Percentiles rank a stretch among this genome's conserved stretches.
Evolutionary conservation across 2,113 vertebrate genomes (phyloP).

Genomic region (Castor canadensis): DNA sequence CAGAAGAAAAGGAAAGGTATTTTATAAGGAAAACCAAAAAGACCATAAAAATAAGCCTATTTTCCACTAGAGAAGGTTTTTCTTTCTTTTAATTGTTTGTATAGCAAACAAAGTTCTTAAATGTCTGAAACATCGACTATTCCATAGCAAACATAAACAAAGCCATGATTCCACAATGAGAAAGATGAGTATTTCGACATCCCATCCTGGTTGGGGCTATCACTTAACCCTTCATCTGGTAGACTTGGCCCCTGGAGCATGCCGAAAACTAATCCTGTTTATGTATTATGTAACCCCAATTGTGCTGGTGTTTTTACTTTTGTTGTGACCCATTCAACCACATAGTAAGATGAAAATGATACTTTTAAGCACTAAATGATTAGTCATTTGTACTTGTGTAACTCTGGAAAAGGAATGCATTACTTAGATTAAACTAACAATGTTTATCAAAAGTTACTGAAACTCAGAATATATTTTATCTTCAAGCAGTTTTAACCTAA

Average conservation of each 20-base stretch:
- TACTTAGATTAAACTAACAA: not conserved
- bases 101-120: slow-evolving; percentile 30
- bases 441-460: slow-evolving; percentile 4
- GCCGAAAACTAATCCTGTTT: not conserved
- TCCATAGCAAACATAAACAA: slow-evolving; percentile 24
- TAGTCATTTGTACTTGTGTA: not conserved
- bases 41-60: not conserved
- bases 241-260: not conserved
- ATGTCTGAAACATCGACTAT: slow-evolving; percentile 1
- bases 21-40: not conserved
- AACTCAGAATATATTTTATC: not conserved
- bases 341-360: not conserved
- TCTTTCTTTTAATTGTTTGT: not conserved
- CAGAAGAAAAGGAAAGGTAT: not conserved
- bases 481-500: slow-evolving; percentile 1
- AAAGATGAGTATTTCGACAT: slow-evolving; percentile 8
- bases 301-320: not conserved
- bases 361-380: not conserved
- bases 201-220: not conserved
- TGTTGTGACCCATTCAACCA: not conserved
- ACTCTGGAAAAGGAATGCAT: not conserved
- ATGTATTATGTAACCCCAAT: not conserved
- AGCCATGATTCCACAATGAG: not conserved
- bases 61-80: not conserved
- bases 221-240: not conserved